Evolutionary conservation across 1,140 invertebrate species (phyloP).

Genomic region (Cyrtorhinus lividipennis): DNA sequence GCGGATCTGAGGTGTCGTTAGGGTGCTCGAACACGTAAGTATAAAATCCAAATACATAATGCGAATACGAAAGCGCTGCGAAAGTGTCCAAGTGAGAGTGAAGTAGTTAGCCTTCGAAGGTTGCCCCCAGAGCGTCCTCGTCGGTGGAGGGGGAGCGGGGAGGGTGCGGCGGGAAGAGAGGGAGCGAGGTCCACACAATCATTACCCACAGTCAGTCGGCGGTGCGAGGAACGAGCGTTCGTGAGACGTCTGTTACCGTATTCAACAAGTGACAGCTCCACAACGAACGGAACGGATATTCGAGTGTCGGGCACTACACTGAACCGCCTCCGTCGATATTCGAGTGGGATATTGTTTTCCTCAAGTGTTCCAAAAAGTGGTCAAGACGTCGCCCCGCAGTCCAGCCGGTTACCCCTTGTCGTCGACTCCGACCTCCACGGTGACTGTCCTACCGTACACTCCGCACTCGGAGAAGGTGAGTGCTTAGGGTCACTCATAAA

Average conservation of each 20-base stretch:
- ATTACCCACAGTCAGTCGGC: neutral
- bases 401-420: neutral
- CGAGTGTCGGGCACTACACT: no score
- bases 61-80: neutral
- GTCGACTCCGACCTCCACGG: slow-evolving; percentile 1
- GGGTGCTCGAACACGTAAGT: no score
- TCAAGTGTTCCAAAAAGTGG: neutral
- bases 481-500: no score
- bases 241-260: neutral
- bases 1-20: no score
- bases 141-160: no score
- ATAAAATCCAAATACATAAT: no score
- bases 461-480: slow-evolving; percentile 4
- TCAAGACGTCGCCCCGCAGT: slow-evolving; percentile 5
- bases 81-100: neutral
- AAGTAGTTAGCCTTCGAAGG: neutral
- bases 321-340: no score
- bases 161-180: neutral
- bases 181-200: neutral
- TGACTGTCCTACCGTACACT: slow-evolving; percentile 2
- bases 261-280: neutral
- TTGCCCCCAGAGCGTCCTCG: neutral
- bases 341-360: neutral
- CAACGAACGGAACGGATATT: no score
- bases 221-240: neutral